Evolutionary conservation across 2,888 invertebrate species (phyloP).

Genomic region (Epirrhoe tristata): DNA sequence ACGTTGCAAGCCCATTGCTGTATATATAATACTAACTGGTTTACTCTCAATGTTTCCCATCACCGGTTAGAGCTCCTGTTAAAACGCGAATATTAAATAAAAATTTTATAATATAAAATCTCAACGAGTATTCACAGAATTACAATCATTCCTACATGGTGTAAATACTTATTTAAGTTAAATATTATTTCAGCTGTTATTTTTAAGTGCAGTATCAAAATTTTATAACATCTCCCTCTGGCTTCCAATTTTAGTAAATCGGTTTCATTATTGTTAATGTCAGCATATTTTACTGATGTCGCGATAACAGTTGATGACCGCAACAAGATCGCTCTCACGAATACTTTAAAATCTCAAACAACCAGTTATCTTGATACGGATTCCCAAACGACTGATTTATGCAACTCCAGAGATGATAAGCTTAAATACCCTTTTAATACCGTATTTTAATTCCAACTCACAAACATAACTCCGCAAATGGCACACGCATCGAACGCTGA

Average conservation of each 20-base stretch:
- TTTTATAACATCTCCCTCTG: slow-evolving; percentile 7
- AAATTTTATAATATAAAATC: neutral
- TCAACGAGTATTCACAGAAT: neutral
- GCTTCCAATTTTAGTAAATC: slow-evolving; percentile 31
- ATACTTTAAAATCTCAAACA: slow-evolving; percentile 51
- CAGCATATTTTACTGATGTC: slow-evolving; percentile 58
- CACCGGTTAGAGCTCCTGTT: neutral
- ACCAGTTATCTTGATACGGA: slow-evolving; percentile 56
- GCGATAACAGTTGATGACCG: slow-evolving; percentile 54
- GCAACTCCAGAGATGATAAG: slow-evolving; percentile 56
- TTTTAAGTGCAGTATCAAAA: slow-evolving; percentile 9
- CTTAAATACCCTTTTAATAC: slow-evolving; percentile 31
- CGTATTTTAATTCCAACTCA: slow-evolving; percentile 26
- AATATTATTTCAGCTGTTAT: neutral
- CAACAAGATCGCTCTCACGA: slow-evolving; percentile 51
- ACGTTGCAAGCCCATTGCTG: too few species aligned
- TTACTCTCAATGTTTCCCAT: too few species aligned
- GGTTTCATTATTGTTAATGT: slow-evolving; percentile 47
- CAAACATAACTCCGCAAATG: slow-evolving; percentile 12
- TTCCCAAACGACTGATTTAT: slow-evolving; percentile 67
- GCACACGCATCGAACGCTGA: slow-evolving; percentile 27
- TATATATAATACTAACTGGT: too few species aligned
- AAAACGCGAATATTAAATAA: too few species aligned
- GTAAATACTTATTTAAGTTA: neutral
- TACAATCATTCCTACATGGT: slow-evolving; percentile 3